Evolutionary conservation across 2,888 invertebrate species (phyloP).

Genomic region (Psococerastis gibbosa): DNA sequence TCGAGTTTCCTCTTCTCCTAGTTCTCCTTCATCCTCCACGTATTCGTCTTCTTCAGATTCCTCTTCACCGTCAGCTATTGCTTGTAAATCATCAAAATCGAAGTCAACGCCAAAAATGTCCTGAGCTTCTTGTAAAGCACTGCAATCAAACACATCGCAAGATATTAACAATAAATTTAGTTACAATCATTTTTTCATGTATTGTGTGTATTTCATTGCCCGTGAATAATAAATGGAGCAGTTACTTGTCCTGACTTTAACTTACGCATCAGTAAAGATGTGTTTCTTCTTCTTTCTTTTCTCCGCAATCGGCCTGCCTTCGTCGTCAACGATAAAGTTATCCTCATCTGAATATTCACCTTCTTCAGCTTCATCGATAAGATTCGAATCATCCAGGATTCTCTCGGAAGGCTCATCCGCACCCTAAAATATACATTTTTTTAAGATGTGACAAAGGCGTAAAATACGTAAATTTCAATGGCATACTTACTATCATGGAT

Average conservation of each 20-base stretch:
- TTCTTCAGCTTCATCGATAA: conserved; percentile 60
- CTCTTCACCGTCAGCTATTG: conserved; percentile 72
- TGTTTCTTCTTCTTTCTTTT: conserved; percentile 60
- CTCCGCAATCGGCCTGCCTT: conserved; percentile 71
- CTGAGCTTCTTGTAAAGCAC: conserved; percentile 89
- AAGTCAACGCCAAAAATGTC: conserved; percentile 99
- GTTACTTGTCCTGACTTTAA: conserved; percentile 18
- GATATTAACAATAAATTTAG: too few species aligned
- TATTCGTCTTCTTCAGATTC: conserved; percentile 71
- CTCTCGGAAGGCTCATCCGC: conserved; percentile 58
- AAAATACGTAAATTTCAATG: not conserved
- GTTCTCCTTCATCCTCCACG: conserved; percentile 57
- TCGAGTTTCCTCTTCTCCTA: conserved; percentile 26
- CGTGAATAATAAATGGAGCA: conserved; percentile 1
- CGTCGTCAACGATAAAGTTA: conserved; percentile 95
- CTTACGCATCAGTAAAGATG: conserved; percentile 74
- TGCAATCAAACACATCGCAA: too few species aligned
- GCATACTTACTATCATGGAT: too few species aligned
- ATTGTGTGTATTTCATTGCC: too few species aligned
- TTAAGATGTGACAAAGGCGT: conserved; percentile 4
- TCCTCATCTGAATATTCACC: conserved; percentile 75
- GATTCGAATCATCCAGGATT: conserved; percentile 41
- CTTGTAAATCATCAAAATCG: conserved; percentile 78
- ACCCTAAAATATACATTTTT: conserved; percentile 33
- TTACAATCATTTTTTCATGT: too few species aligned